phyloP scores from a whole-genome alignment of 2,797 vertebrate genomes.

The Thalassophryne amazonica region DNA sequence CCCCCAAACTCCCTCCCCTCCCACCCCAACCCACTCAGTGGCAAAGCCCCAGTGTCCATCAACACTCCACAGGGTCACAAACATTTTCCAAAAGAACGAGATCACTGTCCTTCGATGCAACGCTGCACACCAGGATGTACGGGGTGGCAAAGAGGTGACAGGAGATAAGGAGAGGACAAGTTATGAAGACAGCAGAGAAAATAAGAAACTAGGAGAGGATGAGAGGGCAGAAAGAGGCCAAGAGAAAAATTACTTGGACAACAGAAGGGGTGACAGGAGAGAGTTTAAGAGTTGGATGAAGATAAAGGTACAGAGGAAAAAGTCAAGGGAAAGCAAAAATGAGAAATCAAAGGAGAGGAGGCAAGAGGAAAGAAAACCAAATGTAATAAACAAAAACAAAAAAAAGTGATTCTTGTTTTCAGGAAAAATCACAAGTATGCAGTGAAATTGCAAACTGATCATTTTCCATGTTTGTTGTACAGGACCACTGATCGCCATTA shows the following conservation, averaged over 20 bases:
- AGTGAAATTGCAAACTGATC: no score
- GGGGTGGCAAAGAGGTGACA: neutral
- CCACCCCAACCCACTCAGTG: neutral
- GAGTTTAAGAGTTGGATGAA: neutral
- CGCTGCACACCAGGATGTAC: neutral
- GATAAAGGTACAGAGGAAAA: neutral
- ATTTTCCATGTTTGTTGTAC: no score
- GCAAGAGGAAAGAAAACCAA: neutral
- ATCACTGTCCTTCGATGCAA: constrained; percentile 49
- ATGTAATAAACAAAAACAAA: neutral
- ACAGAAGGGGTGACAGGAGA: neutral
- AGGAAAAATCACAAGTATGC: no score
- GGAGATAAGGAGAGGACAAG: neutral
- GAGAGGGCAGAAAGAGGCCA: neutral
- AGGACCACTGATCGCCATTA: no score
- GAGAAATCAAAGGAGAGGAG: neutral
- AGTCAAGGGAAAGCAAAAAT: neutral
- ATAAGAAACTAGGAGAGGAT: neutral
- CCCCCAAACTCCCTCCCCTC: neutral
- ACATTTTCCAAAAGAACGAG: constrained; percentile 63
- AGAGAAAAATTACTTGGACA: neutral
- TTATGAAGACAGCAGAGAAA: neutral
- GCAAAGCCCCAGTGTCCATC: constrained; percentile 40
- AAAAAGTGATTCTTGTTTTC: no score
- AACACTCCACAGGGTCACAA: constrained; percentile 28